Conservation (phyloP, 92 coral and sea anemone species). For the Umimayanthus chanpuru region DNA sequence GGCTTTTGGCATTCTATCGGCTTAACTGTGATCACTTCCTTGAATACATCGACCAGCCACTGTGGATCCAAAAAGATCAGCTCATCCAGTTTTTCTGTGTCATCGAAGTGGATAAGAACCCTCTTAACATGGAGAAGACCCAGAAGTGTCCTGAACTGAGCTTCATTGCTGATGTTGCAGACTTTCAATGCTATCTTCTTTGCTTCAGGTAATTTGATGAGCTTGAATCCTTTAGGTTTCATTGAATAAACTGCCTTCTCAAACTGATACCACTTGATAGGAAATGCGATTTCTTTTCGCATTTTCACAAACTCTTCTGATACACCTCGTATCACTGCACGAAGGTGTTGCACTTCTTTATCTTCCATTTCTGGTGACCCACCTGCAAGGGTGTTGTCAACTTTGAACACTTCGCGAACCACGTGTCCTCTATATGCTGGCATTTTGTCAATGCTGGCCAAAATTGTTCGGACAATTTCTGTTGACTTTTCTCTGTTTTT, state of each 20-base stretch:
- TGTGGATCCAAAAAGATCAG: too few species aligned
- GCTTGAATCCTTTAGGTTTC: slow-evolving; percentile 29
- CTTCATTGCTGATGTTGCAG: slow-evolving; percentile 26
- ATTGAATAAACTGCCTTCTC: too few species aligned
- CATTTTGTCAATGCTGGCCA: neutral
- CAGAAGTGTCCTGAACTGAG: slow-evolving; percentile 48
- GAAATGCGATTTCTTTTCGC: slow-evolving; percentile 2
- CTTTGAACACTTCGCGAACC: neutral
- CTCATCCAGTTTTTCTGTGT: too few species aligned
- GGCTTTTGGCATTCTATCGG: slow-evolving; percentile 27
- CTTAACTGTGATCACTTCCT: slow-evolving; percentile 64
- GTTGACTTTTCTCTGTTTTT: neutral
- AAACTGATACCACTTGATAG: slow-evolving; percentile 55
- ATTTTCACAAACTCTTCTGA: neutral
- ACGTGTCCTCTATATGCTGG: neutral
- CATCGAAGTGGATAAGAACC: slow-evolving; percentile 59
- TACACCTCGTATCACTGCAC: neutral
- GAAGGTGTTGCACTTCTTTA: neutral
- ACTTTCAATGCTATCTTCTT: slow-evolving; percentile 48
- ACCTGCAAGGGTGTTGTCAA: neutral
- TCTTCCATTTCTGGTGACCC: neutral
- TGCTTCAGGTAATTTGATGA: slow-evolving; percentile 39
- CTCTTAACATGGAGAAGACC: slow-evolving; percentile 63
- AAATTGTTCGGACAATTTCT: neutral
- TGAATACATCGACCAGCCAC: slow-evolving; percentile 68